Percentiles rank a stretch among this genome's conserved stretches.
Conservation (phyloP, 2,888 invertebrate species). For the Strigamia crassipes region DNA sequence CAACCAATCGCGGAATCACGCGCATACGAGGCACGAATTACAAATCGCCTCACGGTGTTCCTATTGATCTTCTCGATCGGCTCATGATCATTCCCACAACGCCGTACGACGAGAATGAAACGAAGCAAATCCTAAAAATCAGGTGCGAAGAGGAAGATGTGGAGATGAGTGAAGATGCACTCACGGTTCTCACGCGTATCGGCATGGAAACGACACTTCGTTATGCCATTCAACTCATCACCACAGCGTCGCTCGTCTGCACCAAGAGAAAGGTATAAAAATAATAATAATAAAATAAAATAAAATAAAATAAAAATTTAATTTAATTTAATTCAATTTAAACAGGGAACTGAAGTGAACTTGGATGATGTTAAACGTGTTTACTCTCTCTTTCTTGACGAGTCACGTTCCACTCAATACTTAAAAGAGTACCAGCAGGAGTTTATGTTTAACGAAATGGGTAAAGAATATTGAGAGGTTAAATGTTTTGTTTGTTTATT, state of each 20-base stretch:
- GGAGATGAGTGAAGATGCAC: constrained; percentile 86
- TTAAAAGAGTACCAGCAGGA: constrained; percentile 94
- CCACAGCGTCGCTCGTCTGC: constrained; percentile 92
- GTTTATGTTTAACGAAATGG: constrained; percentile 76
- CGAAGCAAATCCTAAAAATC: constrained; percentile 88
- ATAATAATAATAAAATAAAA: too few species aligned
- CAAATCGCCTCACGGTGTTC: constrained; percentile 94
- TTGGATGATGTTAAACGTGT: constrained; percentile 93
- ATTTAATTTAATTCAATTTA: constrained; percentile 20
- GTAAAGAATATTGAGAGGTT: constrained; percentile 29
- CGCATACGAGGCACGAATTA: constrained; percentile 93
- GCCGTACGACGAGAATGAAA: constrained; percentile 84
- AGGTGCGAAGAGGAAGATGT: constrained; percentile 98
- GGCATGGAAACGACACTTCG: constrained; percentile 91
- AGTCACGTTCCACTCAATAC: constrained; percentile 89
- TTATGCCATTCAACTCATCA: constrained; percentile 97
- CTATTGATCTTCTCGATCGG: constrained; percentile 91
- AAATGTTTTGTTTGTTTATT: neutral
- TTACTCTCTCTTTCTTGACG: constrained; percentile 92
- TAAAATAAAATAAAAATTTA: too few species aligned
- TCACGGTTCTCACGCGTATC: constrained; percentile 88
- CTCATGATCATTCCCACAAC: constrained; percentile 92
- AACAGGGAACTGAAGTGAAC: constrained; percentile 66
- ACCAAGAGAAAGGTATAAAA: constrained; percentile 81
- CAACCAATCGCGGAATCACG: constrained; percentile 94